Conservation (phyloP, 2,797 vertebrate species). For the Helarctos malayanus region DNA sequence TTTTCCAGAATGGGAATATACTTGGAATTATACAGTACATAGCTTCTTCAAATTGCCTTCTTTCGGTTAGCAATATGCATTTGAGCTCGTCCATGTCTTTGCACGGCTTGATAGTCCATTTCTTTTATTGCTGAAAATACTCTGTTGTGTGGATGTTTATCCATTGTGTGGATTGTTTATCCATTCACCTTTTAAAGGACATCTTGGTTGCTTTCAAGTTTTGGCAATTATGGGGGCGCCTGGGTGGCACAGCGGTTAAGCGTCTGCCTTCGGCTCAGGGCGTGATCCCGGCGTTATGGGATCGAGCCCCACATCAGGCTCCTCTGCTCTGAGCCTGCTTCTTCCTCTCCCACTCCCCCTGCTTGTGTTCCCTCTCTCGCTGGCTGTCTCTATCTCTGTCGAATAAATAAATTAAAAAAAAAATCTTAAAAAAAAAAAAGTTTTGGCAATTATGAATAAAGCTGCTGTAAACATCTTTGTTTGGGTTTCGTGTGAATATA, state of each 20-base stretch:
- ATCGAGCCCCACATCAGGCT: no score
- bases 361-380: no score
- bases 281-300: no score
- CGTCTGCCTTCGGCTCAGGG: no score
- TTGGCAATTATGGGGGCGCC: conserved; percentile 40
- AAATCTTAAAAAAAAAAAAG: no score
- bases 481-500: neutral
- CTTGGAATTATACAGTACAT: neutral
- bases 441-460: conserved; percentile 56
- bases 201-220: neutral
- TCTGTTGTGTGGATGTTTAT: neutral
- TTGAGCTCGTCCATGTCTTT: neutral
- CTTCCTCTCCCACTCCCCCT: no score
- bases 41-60: neutral
- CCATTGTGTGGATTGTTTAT: neutral
- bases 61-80: neutral
- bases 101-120: neutral
- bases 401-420: no score
- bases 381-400: no score
- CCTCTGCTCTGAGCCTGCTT: no score
- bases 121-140: conserved; percentile 18
- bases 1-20: conserved; percentile 8
- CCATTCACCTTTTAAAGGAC: neutral
- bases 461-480: neutral
- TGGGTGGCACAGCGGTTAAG: no score